These are phyloP conservation scores for Rhadinocentrus ornatus DNA, from an alignment of 2,797 vertebrate species.

Conservation along the genomic window DNA sequence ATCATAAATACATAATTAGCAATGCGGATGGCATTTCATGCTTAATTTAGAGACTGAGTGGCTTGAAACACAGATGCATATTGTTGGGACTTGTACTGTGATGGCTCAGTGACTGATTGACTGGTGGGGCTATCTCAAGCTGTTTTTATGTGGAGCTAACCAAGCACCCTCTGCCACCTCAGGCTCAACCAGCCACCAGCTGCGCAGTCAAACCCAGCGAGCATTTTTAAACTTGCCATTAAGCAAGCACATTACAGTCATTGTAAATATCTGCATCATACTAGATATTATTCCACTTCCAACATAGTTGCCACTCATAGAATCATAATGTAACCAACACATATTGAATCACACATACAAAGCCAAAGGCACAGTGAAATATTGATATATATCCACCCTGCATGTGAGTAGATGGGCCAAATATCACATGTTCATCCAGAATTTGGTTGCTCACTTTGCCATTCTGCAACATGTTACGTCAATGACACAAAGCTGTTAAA, in stretches of 20 bases:
- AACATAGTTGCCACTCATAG: slow-evolving; percentile 2
- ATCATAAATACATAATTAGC: slow-evolving; percentile 44
- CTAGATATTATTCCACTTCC: not conserved
- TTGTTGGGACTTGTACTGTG: slow-evolving; percentile 23
- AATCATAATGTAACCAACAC: slow-evolving; percentile 15
- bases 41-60: slow-evolving; percentile 47
- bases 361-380: slow-evolving; percentile 19
- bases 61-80: slow-evolving; percentile 19
- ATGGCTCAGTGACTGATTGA: slow-evolving; percentile 52
- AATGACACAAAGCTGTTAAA: slow-evolving; percentile 28
- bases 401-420: slow-evolving; percentile 39
- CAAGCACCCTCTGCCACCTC: slow-evolving; percentile 43
- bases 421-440: slow-evolving; percentile 22
- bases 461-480: slow-evolving; percentile 13
- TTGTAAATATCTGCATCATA: slow-evolving; percentile 13
- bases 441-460: slow-evolving; percentile 25
- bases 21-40: slow-evolving; percentile 42
- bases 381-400: slow-evolving; percentile 24
- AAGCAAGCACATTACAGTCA: not conserved
- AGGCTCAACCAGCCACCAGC: slow-evolving; percentile 63
- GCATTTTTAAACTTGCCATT: slow-evolving; percentile 12
- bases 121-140: slow-evolving; percentile 57
- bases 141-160: slow-evolving; percentile 54
- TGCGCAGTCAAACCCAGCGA: slow-evolving; percentile 57
- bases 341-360: not conserved